These are phyloP conservation scores for Poecile montanus DNA, from an alignment of 2,797 vertebrate genomes.

Conservation along the genomic window DNA sequence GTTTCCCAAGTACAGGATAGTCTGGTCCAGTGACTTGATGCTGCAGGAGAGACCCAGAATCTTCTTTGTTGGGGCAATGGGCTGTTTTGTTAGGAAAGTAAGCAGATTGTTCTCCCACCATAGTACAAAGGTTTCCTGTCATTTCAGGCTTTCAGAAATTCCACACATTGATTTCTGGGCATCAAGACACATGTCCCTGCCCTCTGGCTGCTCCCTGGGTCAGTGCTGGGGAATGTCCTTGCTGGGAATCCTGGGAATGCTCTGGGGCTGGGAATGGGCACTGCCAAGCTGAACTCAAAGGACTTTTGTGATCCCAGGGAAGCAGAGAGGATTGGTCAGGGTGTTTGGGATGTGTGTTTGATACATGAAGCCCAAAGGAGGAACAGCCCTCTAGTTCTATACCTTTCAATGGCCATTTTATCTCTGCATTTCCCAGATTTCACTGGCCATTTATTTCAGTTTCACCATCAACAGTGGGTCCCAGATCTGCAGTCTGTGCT, in stretches of 20 bases:
- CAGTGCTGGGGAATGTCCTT: not conserved
- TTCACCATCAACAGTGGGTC: not conserved
- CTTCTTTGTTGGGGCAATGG: not conserved
- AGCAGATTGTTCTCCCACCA: too few relatives aligned
- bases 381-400: too few relatives aligned
- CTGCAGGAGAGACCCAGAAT: too few relatives aligned
- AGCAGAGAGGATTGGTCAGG: too few relatives aligned
- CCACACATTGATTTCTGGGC: not conserved
- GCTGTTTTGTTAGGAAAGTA: too few relatives aligned
- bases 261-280: too few relatives aligned
- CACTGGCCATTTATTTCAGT: not conserved
- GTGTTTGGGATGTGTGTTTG: too few relatives aligned
- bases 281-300: not conserved
- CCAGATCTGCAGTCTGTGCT: not conserved
- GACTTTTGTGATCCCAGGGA: not conserved
- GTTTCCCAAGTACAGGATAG: not conserved
- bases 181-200: not conserved
- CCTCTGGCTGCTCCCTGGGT: not conserved
- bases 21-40: too few relatives aligned
- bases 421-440: too few relatives aligned
- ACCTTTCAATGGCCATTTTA: not conserved
- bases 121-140: accelerated
- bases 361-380: not conserved
- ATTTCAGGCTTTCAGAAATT: not conserved
- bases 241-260: not conserved